Evolutionary conservation across 2,888 invertebrate species (phyloP).

Genomic region (Zonitis immaculata): DNA sequence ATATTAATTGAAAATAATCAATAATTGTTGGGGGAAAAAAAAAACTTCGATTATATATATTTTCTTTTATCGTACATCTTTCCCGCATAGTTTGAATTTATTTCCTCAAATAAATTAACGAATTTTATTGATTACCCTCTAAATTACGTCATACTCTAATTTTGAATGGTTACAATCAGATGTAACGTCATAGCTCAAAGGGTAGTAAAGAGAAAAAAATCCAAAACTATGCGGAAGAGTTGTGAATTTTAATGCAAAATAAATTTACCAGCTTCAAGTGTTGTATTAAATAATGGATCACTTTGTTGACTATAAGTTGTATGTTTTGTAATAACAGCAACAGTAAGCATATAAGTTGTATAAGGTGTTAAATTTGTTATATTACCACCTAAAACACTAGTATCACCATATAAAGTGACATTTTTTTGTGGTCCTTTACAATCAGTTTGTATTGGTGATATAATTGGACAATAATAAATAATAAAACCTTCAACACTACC

Average conservation of each 20-base stretch:
- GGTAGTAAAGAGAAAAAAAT: too few species aligned
- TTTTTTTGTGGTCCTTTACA: slow-evolving; percentile 53
- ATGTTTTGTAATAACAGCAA: slow-evolving; percentile 59
- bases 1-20: too few species aligned
- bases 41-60: too few species aligned
- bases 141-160: too few species aligned
- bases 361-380: slow-evolving; percentile 67
- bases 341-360: slow-evolving; percentile 66
- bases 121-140: too few species aligned
- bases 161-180: too few species aligned
- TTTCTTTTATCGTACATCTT: too few species aligned
- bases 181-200: too few species aligned
- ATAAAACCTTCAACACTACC: slow-evolving; percentile 69
- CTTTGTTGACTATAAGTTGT: slow-evolving; percentile 54
- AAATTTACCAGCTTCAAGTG: slow-evolving; percentile 61
- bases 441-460: slow-evolving; percentile 49
- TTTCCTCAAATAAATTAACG: too few species aligned
- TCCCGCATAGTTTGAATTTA: too few species aligned
- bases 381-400: slow-evolving; percentile 53
- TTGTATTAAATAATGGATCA: slow-evolving; percentile 61
- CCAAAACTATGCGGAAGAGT: too few species aligned
- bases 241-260: not conserved
- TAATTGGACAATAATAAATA: slow-evolving; percentile 68
- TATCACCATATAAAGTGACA: slow-evolving; percentile 48
- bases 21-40: too few species aligned